These are phyloP conservation scores for Timandra comae DNA, from an alignment of 2,888 invertebrate species.

Conservation along the genomic window DNA sequence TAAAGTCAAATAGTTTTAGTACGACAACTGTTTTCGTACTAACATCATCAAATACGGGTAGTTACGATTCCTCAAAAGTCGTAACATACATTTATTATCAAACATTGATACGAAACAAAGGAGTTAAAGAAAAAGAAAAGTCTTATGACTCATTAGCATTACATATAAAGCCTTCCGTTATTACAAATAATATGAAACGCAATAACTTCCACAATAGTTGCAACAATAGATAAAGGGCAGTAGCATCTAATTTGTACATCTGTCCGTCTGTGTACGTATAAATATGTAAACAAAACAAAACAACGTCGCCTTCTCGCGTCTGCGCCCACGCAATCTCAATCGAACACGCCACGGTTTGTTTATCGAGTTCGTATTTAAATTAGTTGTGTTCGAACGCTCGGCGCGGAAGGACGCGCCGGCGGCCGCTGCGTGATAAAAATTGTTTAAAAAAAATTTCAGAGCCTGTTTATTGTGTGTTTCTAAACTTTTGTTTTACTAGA, in stretches of 20 bases:
- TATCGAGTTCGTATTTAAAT: conserved; percentile 43
- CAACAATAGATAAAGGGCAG: conserved; percentile 7
- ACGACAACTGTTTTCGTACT: too few species aligned
- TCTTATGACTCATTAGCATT: too few species aligned
- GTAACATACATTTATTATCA: too few species aligned
- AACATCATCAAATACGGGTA: too few species aligned
- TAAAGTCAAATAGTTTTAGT: too few species aligned
- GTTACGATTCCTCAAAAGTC: too few species aligned
- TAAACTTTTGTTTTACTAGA: conserved; percentile 20
- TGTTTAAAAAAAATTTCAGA: conserved; percentile 15
- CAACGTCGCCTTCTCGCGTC: not conserved
- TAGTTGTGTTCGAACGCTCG: conserved; percentile 44
- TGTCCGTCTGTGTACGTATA: conserved; percentile 4
- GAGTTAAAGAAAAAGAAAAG: too few species aligned
- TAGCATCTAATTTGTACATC: conserved; percentile 1
- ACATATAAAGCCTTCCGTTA: too few species aligned
- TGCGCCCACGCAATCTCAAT: not conserved
- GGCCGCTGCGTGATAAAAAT: conserved; percentile 10
- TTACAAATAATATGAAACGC: conserved; percentile 2
- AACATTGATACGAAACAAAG: too few species aligned
- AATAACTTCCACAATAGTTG: conserved; percentile 3
- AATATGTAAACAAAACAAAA: conserved; percentile 15
- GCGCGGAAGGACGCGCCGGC: conserved; percentile 35
- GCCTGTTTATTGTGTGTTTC: conserved; percentile 15
- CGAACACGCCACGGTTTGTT: conserved; percentile 29